Base-by-base conservation (phyloP, 2,797 vertebrate species). In the Rhinichthys osculus region DNA sequence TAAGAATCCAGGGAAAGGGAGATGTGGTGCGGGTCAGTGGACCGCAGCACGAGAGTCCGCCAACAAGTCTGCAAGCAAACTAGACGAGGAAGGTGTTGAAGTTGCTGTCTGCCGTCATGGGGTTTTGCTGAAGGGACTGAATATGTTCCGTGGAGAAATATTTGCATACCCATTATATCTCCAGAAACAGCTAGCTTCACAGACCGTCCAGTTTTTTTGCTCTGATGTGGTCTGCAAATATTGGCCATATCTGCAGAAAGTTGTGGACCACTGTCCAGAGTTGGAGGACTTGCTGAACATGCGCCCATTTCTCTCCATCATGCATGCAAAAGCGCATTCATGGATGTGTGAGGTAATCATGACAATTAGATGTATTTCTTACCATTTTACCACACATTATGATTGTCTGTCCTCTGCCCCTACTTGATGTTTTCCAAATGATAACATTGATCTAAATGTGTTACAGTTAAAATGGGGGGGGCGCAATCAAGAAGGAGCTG, bases 141-240 rank as follows among this genome's bases (percentile, higher is more conserved):
- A 77, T 77, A 40, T 40, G 38, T 78, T 78, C 21, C 33, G 78
- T 54, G 78, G 78, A 59, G 78, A 79, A 64, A 79, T 79, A 33
- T 79, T 57, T 79, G 78, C 78, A 23, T 42, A 79, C 35, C 78
- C 57, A 33, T 52, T 77, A 77, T 42, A 67, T 67, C 64, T 67
- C 30, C 64, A 66, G 64, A 66, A 66, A 66, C 64, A 33, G 50
- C 50, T 54, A 54, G 50, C 50, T 19, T 54, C 50, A 54, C 50
- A 54, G 6, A 54, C n/a, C n/a, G 67, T 70, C 67, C 67, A 70
- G 17, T 70, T 70, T 70, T 70, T 70, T 7, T 70, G 67, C 33
- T 70, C 67, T 70, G 77, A 79, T 62, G 52, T 80, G 14, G 78
- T 57, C 33, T 80, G 78, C 78, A 80, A 80, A 59, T 80, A 80